Evolutionary conservation across 2,888 invertebrate genomes (phyloP).

Genomic region (Agrilus biguttatus): DNA sequence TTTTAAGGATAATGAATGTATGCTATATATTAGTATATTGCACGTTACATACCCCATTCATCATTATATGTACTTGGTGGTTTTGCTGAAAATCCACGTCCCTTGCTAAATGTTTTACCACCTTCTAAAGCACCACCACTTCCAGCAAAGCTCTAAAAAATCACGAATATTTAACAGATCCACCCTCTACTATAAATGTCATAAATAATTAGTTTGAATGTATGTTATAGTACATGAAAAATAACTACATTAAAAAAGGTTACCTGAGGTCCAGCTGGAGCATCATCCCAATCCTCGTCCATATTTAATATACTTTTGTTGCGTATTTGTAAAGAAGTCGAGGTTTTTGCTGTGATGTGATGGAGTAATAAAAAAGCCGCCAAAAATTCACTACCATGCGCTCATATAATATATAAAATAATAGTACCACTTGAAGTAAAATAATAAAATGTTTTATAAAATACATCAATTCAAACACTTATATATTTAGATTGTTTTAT

Average conservation of each 20-base stretch:
- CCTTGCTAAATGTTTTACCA: slow-evolving; percentile 10
- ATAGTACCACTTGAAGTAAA: too few species aligned
- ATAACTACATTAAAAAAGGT: slow-evolving; percentile 1
- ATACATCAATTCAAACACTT: too few species aligned
- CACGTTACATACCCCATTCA: slow-evolving; percentile 8
- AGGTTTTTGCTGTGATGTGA: too few species aligned
- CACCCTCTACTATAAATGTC: neutral
- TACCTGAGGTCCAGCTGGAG: slow-evolving; percentile 17
- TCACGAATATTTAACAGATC: neutral
- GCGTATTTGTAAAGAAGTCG: too few species aligned
- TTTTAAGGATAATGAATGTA: neutral
- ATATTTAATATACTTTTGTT: slow-evolving; percentile 16
- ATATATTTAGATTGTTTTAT: too few species aligned
- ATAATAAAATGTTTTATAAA: too few species aligned
- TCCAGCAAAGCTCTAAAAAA: slow-evolving; percentile 21
- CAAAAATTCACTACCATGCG: too few species aligned
- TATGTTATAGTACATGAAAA: neutral
- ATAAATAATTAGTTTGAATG: neutral
- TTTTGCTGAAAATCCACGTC: slow-evolving; percentile 6
- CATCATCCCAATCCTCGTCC: slow-evolving; percentile 45
- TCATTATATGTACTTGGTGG: slow-evolving; percentile 8
- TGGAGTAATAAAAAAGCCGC: too few species aligned
- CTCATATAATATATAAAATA: too few species aligned
- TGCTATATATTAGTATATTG: neutral
- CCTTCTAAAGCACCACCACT: slow-evolving; percentile 29